Percentiles rank a stretch among this genome's conserved stretches.
Evolutionary conservation across 2,797 vertebrate species (phyloP).

Genomic region (Pitangus sulphuratus): DNA sequence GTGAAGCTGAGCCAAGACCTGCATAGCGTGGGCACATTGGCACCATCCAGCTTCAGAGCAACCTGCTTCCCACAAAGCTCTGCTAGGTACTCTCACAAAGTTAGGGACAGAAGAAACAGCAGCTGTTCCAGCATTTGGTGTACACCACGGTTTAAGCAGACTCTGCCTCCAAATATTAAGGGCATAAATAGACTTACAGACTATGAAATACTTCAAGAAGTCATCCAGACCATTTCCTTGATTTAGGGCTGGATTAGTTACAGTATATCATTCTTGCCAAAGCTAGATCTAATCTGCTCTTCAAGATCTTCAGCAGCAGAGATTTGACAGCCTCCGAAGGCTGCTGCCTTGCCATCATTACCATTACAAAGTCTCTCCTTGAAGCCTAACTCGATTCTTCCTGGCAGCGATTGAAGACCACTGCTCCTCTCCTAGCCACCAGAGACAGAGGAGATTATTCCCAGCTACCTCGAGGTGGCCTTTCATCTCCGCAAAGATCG

Average conservation of each 20-base stretch:
- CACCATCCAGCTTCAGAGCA: not conserved
- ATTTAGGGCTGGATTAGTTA: constrained; percentile 49
- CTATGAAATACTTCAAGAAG: constrained; percentile 30
- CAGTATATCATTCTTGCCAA: constrained; percentile 39
- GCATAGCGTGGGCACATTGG: rapidly evolving
- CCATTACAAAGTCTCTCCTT: constrained; percentile 49
- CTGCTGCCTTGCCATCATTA: constrained; percentile 29
- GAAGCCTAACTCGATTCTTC: not conserved
- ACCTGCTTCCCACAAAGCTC: not conserved
- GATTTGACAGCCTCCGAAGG: not conserved
- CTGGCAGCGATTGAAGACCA: not conserved
- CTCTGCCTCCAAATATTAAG: constrained; percentile 30
- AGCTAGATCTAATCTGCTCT: constrained; percentile 51
- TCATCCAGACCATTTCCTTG: constrained; percentile 38
- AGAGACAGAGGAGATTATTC: constrained; percentile 25
- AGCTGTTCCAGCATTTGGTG: not conserved
- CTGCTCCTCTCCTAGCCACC: not conserved
- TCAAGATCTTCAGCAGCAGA: constrained; percentile 14
- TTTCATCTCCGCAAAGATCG: not conserved
- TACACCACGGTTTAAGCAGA: not conserved
- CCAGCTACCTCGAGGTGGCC: not conserved
- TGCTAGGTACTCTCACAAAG: not conserved
- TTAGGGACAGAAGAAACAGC: not conserved
- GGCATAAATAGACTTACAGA: constrained; percentile 7
- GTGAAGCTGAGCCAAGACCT: not conserved